Evolutionary conservation across 92 coral and sea anemone genomes (phyloP), one percentile per base, ranked within the genome.

Genomic region (Actinostola sp.): DNA sequence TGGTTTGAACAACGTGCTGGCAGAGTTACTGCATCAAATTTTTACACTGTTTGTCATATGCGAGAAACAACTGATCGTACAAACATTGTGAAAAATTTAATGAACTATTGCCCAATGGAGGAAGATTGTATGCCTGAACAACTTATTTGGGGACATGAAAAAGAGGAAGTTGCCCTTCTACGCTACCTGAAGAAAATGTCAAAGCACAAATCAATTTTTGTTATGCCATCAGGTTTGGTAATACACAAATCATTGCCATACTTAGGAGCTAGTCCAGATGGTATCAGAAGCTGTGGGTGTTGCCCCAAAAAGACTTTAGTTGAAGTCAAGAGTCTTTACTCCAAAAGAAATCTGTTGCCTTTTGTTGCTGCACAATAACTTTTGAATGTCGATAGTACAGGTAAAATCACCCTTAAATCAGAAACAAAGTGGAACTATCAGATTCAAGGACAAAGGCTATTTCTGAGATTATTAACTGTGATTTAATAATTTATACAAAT

Each of bases 1-100:
- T 75, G 81, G 81, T 63, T 75, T 63, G 73, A 63, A 15, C 81
- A 75, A 63, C 39, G 81, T 30, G 68, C 76, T 52, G 83, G 83
- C 19, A 43, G 83, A 56, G 54, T 77, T n/a, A 77, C 83, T 31
- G 69, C 68, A 9, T 77, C 83, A n/a, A 65, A 69, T 24, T 67
- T 77, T 23, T 57, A 77, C 53, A 77, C 53, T 8, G 59, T 77
- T 30, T 77, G 83, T 51, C 70, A 78, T 48, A 41, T 68, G n/a
- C 21, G 44, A n/a, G 53, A 57, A 30, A 59, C 8, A 38, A 72
- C 69, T 29, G 69, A 72, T 41, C 50, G 42, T 11, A 57, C 57
- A 23, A 72, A 72, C 69, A 72, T 39, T 25, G 48, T 59, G 16
- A 36, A 74, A 39, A 30, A 25, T 57, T 7, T 25, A 1, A 72